A percentile compares a stretch with the other conserved stretches of the same genome.
These are phyloP conservation scores for Malaclemys terrapin DNA, from an alignment of 2,113 vertebrate species.

Conservation along the genomic window DNA sequence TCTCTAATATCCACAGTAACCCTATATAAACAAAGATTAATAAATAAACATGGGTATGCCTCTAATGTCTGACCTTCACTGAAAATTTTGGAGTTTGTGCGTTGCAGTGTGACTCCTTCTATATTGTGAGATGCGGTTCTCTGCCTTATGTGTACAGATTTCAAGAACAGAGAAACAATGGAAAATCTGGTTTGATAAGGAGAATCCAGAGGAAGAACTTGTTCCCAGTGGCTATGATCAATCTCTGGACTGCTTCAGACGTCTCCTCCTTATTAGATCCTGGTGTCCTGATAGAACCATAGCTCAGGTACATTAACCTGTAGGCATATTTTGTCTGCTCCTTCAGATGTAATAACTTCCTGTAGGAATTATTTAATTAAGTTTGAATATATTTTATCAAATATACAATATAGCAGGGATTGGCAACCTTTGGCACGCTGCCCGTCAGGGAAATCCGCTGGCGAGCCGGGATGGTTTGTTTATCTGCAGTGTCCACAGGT, in stretches of 20 bases:
- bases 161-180: conserved; percentile 91
- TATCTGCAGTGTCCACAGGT: too few relatives aligned
- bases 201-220: conserved; percentile 92
- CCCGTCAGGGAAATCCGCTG: too few relatives aligned
- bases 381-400: background rate
- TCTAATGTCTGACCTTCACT: background rate
- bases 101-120: background rate
- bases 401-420: background rate
- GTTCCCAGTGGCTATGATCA: conserved; percentile 91
- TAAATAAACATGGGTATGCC: background rate
- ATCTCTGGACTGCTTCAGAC: conserved; percentile 90
- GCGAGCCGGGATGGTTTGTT: too few relatives aligned
- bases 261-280: conserved; percentile 93
- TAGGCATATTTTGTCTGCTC: background rate
- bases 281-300: conserved; percentile 98
- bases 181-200: conserved; percentile 97
- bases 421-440: too few relatives aligned
- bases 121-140: background rate
- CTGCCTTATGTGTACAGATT: conserved; percentile 81
- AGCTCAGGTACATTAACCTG: conserved; percentile 85
- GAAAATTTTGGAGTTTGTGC: background rate
- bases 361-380: background rate
- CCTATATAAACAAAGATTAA: background rate
- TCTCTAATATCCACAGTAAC: background rate
- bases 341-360: background rate